Base-by-base conservation (phyloP, 2,888 invertebrate species). In the Acanthacorydalis orientalis region DNA sequence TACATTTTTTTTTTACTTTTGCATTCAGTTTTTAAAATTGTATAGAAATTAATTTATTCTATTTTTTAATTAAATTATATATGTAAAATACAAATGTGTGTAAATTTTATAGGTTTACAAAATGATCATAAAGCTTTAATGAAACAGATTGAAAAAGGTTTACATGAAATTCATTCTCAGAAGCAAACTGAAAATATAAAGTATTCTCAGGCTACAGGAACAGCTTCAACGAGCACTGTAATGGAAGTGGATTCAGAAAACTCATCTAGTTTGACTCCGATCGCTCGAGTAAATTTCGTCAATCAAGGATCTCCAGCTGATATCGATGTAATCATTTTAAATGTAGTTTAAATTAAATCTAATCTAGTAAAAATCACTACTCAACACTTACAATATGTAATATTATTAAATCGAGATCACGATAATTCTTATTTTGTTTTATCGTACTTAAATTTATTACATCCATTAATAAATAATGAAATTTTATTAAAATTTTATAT, bases 71-170 rank as follows among this genome's bases (percentile, higher is more conserved):
- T n/a, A n/a, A n/a, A n/a, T n/a, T n/a, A n/a, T n/a, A n/a, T n/a
- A n/a, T n/a, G n/a, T n/a, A n/a, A n/a, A n/a, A n/a, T n/a, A n/a
- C n/a, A n/a, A n/a, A n/a, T n/a, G n/a, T n/a, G n/a, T 23, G 23
- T 23, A 23, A n/a, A n/a, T n/a, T 32, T 15, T 14, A 16, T 57
- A 88, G 88, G 82, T 61, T 70, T 92, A 15, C 86, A 84, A 66
- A 95, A 92, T 68, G 95, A 96, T 64, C 82, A 88, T 60, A 88
- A 84, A 62, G 72, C 68, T 1, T 50, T 93, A 33, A 90, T 92
- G 83, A 77, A 78, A 52, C 73, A 78, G 59, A 92, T 96, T 54
- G 92, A 93, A 61, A 68, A 72, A 53, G 82, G 82, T 1, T 64
- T 93, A 7, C 73, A 78, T 49, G 73, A 75, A 50, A 69, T 83